These are phyloP conservation scores for Phylloscopus collybita DNA, from an alignment of 2,797 vertebrate genomes.

Conservation along the genomic window DNA sequence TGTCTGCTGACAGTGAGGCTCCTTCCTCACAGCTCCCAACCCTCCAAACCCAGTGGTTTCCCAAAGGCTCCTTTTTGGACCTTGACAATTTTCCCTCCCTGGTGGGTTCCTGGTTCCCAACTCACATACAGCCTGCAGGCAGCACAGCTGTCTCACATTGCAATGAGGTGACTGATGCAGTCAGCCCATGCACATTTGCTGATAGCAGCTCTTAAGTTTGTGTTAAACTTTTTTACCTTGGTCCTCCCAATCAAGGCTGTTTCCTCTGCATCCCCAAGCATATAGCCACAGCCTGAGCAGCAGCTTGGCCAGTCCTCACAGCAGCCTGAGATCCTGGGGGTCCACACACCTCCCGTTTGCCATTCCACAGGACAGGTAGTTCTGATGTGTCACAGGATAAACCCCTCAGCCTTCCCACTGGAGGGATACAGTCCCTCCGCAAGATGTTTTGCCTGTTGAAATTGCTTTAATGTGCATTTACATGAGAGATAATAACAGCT, in stretches of 20 bases:
- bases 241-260: neutral
- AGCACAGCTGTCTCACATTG: neutral
- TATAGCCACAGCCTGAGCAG: fast-evolving
- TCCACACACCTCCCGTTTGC: neutral
- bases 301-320: neutral
- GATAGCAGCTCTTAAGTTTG: neutral
- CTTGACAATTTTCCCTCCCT: neutral
- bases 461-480: constrained; percentile 43
- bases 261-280: neutral
- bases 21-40: neutral
- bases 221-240: neutral
- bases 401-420: neutral
- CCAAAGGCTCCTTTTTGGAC: neutral
- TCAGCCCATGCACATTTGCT: neutral
- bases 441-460: constrained; percentile 21
- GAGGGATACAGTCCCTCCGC: neutral
- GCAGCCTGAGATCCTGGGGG: neutral
- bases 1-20: neutral
- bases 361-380: neutral
- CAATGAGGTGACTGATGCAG: fast-evolving
- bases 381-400: neutral
- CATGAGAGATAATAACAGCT: constrained; percentile 55
- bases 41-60: neutral
- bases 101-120: neutral
- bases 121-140: neutral